These are phyloP conservation scores for Hydropsyche tenuis DNA, from an alignment of 1,140 invertebrate genomes.

Conservation along the genomic window DNA sequence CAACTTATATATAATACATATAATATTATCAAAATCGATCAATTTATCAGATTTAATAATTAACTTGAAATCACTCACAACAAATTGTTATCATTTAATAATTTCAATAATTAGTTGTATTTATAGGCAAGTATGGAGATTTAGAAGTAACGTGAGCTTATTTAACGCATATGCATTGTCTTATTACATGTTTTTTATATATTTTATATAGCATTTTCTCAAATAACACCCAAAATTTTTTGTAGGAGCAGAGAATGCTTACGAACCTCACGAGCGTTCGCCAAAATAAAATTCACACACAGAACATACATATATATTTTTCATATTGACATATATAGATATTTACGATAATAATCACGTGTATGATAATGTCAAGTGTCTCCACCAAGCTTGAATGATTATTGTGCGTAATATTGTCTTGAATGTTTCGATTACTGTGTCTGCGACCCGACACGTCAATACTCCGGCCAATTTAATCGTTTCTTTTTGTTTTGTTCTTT, in stretches of 20 bases:
- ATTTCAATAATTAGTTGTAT: too few relatives aligned
- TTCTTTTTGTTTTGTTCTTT: slow-evolving; percentile 29
- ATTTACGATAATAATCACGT: slow-evolving; percentile 6
- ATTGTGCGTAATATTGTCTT: slow-evolving; percentile 45
- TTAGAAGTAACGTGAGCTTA: neutral
- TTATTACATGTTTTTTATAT: slow-evolving; percentile 23
- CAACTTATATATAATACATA: too few relatives aligned
- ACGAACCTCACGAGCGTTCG: neutral
- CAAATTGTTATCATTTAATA: too few relatives aligned
- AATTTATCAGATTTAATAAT: too few relatives aligned
- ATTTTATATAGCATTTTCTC: neutral
- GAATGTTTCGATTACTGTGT: slow-evolving; percentile 11
- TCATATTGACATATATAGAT: slow-evolving; percentile 11
- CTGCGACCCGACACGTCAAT: neutral
- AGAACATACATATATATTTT: slow-evolving; percentile 15
- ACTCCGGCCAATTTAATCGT: slow-evolving; percentile 6
- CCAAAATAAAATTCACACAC: neutral
- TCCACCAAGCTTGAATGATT: slow-evolving; percentile 47
- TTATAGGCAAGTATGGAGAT: too few relatives aligned
- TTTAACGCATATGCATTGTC: slow-evolving; percentile 20
- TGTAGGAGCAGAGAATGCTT: slow-evolving; percentile 20
- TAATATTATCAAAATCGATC: too few relatives aligned
- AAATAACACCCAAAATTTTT: neutral
- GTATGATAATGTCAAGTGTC: slow-evolving; percentile 33
- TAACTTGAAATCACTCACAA: too few relatives aligned